Evolutionary conservation across 2,113 vertebrate species (phyloP), one percentile per base, ranked within the genome.

Genomic region (Euleptes europaea): DNA sequence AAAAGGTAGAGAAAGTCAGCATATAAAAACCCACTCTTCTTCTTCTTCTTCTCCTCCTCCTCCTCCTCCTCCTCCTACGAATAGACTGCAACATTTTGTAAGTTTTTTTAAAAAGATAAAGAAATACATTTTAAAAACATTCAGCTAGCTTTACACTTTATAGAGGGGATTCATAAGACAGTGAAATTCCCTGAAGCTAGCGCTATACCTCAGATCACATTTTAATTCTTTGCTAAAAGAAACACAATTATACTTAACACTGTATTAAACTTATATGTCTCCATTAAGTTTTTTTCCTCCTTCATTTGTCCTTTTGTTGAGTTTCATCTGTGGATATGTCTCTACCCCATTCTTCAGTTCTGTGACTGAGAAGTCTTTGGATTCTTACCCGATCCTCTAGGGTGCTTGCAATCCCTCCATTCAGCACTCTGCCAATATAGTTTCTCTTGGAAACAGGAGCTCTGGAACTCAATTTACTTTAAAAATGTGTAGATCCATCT

Each of bases 91-190:
- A 15, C 35, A 44, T n/a, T 84, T 74, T 78, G 31, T 21, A 69
- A 35, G n/a, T 6, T 21, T 40, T 54, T 23, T 17, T 38, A 35
- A 38, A 38, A 40, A 57, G 47, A 70, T n/a, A 44, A 21, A 70
- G 49, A 70, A 44, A 26, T 60, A 49, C 38, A 71, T 84, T 84
- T 74, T 47, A 33, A 66, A 76, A 84, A 84, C 35, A 77, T 19
- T 31, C 63, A 40, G 1, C 4, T 11, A 28, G 14, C 26, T 11
- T 19, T 38, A 51, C 33, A 6, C 82, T 47, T 72, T 44, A 83
- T 23, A 38, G 23, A 28, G 73, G 23, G 49, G 19, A 54, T 38
- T 63, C 60, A 63, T 63, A 26, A 63, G 21, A 54, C 19, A 60
- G 60, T 28, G 23, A 63, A 63, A 63, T 42, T 66, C 33, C n/a